Conservation (phyloP, 2,888 invertebrate species). For the Pardosa pseudoannulata region DNA sequence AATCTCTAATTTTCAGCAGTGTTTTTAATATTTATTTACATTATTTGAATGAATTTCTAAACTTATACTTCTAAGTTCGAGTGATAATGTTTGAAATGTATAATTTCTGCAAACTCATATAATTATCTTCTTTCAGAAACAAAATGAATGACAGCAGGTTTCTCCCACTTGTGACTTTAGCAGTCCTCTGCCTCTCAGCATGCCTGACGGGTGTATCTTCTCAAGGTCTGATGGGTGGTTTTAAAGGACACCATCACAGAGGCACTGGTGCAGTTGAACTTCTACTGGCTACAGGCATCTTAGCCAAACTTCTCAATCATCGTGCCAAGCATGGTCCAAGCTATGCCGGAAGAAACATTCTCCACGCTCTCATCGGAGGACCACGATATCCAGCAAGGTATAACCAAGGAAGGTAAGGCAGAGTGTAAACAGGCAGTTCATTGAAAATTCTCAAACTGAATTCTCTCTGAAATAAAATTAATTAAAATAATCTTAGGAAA, state of each 20-base stretch:
- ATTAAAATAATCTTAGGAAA: too few relatives aligned
- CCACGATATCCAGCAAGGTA: conserved; percentile 41
- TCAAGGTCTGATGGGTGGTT: conserved; percentile 45
- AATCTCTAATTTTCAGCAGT: too few relatives aligned
- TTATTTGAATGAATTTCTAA: too few relatives aligned
- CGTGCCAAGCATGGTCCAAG: conserved; percentile 47
- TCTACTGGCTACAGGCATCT: conserved; percentile 59
- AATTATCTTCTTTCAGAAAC: not conserved
- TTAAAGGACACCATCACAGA: conserved; percentile 41
- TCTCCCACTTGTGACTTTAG: not conserved
- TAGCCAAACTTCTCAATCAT: conserved; percentile 62
- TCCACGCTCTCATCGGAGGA: conserved; percentile 45
- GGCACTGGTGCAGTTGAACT: conserved; percentile 49
- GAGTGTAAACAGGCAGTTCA: too few relatives aligned
- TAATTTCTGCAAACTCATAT: too few relatives aligned
- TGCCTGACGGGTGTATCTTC: conserved; percentile 12
- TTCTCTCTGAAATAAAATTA: too few relatives aligned
- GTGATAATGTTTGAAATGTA: too few relatives aligned
- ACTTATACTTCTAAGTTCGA: too few relatives aligned
- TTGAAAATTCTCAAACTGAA: too few relatives aligned
- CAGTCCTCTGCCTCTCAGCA: not conserved
- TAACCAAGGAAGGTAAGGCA: conserved; percentile 31
- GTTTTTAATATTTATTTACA: too few relatives aligned
- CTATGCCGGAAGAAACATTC: conserved; percentile 21
- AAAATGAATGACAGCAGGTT: conserved; percentile 35